Evolutionary conservation across 2,113 vertebrate species (phyloP).

Genomic region (Trematocara macrostoma): DNA sequence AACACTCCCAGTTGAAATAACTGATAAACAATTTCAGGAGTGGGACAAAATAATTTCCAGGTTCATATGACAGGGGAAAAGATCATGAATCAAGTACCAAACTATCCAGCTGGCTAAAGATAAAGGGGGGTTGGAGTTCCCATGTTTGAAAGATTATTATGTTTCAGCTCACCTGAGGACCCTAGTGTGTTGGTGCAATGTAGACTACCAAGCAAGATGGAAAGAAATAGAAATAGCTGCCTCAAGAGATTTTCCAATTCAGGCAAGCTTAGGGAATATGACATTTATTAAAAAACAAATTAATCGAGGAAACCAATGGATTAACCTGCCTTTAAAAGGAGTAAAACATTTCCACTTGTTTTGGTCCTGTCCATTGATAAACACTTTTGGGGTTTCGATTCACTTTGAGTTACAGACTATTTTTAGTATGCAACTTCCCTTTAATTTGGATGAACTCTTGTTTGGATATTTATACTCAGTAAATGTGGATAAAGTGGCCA

Average conservation of each 20-base stretch:
- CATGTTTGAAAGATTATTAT: background rate
- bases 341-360: background rate
- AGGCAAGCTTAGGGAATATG: rapidly evolving
- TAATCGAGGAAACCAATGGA: background rate
- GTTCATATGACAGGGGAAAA: background rate
- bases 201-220: background rate
- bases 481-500: background rate
- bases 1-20: background rate
- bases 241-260: background rate
- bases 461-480: background rate
- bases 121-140: background rate
- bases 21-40: background rate
- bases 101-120: background rate
- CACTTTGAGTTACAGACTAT: background rate
- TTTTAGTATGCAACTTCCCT: background rate
- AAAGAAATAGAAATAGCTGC: background rate
- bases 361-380: background rate
- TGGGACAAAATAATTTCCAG: background rate
- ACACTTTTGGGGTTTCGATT: background rate
- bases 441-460: background rate
- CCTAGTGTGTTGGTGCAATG: background rate
- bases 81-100: background rate
- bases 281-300: background rate
- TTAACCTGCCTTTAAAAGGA: background rate
- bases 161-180: background rate